Percentiles rank a stretch among this genome's conserved stretches.
These are phyloP conservation scores for Euzetes globulus DNA, from an alignment of 2,888 invertebrate genomes.

Conservation along the genomic window DNA sequence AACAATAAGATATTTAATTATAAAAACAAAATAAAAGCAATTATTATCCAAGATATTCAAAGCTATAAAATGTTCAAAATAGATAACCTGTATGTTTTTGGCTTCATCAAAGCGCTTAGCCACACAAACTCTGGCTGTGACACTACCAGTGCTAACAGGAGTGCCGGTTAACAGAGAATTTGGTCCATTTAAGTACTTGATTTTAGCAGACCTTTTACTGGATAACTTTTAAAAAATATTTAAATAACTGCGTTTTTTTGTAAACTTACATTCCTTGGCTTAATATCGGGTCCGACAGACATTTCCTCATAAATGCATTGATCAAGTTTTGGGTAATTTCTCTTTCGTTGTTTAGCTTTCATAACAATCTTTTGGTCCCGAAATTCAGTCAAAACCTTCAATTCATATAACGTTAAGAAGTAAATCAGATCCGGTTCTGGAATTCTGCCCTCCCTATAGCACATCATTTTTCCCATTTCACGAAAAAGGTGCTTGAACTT, in stretches of 20 bases:
- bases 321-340: constrained; percentile 8
- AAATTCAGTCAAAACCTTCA: constrained; percentile 53
- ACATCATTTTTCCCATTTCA: constrained; percentile 42
- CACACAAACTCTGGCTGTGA: constrained; percentile 23
- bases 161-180: constrained; percentile 12
- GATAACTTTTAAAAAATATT: neutral
- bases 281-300: constrained; percentile 20
- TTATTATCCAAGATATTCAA: neutral
- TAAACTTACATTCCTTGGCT: constrained; percentile 15
- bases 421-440: constrained; percentile 60
- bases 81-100: neutral
- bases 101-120: constrained; percentile 29
- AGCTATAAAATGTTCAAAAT: too few relatives aligned
- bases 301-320: constrained; percentile 17
- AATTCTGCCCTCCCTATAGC: constrained; percentile 54
- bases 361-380: constrained; percentile 17
- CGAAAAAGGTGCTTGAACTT: constrained; percentile 35
- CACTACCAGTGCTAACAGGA: constrained; percentile 24
- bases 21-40: too few relatives aligned
- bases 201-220: neutral
- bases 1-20: too few relatives aligned
- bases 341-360: constrained; percentile 24
- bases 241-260: neutral
- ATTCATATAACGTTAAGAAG: constrained; percentile 61
- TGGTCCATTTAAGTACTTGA: neutral